Evolutionary conservation across 2,797 vertebrate species (phyloP), one percentile per base, ranked within the genome.

Genomic region (Echeneis naucrates): DNA sequence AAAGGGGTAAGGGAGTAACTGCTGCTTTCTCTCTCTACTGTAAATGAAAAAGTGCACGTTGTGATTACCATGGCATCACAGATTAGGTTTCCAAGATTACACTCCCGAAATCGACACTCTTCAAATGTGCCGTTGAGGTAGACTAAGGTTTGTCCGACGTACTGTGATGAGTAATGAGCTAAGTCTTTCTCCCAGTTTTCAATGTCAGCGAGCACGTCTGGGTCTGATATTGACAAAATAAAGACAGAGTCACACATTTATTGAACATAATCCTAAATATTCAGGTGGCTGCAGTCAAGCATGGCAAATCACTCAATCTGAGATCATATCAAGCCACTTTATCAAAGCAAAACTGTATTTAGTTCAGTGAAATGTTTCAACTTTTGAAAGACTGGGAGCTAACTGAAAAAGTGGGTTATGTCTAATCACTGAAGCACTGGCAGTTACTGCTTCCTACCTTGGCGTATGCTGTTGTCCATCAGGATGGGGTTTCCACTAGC

Each of bases 1-100:
- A 5, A 16, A 2, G 16, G 23, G 3, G 23, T 48, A 10, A 26
- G 8, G 19, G 8, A 21, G 23, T 23, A 50, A 14, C 23, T 50
- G 26, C 24, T 23, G 5, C 47, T 50, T 16, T 26, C 21, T 27
- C 19, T 35, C 24, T 38, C 5, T 17, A 38, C 21, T 40, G 23
- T 56, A 12, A 42, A 54, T 38, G 17, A 60, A 10, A 37, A 11
- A 51, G 42, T 61, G 10, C 44, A 58, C 14, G 1, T 35, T 12
- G 16, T 2, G 13, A 26, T 84, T 75, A 98, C 97, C 96, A 94
- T 90, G 8, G 96, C 97, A 47, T 98, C 97, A 66, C 97, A 98
- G 53, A 98, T 96, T 45, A 98, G 70, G 88, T 98, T 98, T 37
- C 97, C 97, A 86, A 98, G 91, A 86, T 98, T 98, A 69, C 97